These are phyloP conservation scores for Dipodomys ordii DNA, from an alignment of 2,113 vertebrate species.

Conservation along the genomic window DNA sequence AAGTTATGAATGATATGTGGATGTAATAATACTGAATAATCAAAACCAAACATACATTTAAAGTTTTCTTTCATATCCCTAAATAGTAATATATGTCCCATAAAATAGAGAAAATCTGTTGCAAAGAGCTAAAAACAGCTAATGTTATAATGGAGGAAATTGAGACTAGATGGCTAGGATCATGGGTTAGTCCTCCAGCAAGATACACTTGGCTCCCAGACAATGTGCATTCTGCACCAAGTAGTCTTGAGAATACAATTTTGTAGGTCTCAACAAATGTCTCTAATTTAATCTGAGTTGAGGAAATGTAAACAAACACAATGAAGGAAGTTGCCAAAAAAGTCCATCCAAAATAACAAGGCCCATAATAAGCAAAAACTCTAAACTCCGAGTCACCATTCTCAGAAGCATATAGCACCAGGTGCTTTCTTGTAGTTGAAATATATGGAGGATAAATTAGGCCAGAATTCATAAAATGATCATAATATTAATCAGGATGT, in stretches of 20 bases:
- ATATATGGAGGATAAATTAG: background rate
- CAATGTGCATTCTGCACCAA: background rate
- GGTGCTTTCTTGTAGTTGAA: background rate
- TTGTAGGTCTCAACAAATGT: background rate
- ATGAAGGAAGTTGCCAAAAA: background rate
- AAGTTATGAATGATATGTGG: background rate
- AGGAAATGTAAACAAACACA: conserved; percentile 4
- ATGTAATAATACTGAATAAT: background rate
- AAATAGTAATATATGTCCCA: background rate
- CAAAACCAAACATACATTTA: background rate
- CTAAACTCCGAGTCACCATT: background rate
- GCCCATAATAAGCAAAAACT: background rate
- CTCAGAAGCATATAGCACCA: background rate
- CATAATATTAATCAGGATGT: background rate
- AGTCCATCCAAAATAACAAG: background rate
- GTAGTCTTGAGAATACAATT: background rate
- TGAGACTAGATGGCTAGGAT: background rate
- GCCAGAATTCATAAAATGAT: background rate
- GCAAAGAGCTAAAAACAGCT: background rate
- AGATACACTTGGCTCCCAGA: background rate
- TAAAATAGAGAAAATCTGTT: background rate
- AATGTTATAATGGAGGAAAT: background rate
- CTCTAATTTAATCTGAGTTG: background rate
- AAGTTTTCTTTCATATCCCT: background rate
- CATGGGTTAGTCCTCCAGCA: background rate